These are phyloP conservation scores for Aleiodes leptofemur DNA, from an alignment of 2,888 invertebrate species.

Conservation along the genomic window DNA sequence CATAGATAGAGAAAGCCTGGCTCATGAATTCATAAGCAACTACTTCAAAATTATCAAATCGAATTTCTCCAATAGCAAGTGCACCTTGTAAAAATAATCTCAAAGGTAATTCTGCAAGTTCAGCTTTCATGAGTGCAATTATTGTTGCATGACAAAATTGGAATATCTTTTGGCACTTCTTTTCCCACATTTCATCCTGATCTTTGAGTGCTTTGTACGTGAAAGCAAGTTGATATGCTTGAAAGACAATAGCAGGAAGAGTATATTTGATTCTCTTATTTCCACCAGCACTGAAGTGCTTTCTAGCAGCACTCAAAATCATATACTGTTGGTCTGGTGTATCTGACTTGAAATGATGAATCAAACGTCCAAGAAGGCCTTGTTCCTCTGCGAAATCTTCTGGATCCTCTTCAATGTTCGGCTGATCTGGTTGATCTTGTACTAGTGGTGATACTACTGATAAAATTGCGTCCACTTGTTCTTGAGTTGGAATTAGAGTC, in stretches of 20 bases:
- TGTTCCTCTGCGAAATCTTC: conserved; percentile 99
- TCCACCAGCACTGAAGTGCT: conserved; percentile 94
- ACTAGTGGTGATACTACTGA: conserved; percentile 90
- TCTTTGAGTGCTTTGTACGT: conserved; percentile 86
- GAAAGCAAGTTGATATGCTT: conserved; percentile 92
- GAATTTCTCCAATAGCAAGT: conserved; percentile 92
- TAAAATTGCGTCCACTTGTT: conserved; percentile 89
- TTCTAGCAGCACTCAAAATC: conserved; percentile 91
- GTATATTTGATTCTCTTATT: conserved; percentile 91
- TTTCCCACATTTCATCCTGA: conserved; percentile 98
- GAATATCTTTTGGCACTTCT: conserved; percentile 98
- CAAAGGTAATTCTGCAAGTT: conserved; percentile 94
- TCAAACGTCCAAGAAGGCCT: conserved; percentile 90
- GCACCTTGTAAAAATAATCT: conserved; percentile 97
- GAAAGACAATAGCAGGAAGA: conserved; percentile 95
- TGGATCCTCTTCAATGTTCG: conserved; percentile 82
- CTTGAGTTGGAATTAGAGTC: conserved; percentile 89
- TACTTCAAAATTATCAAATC: conserved; percentile 96
- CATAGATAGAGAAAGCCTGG: conserved; percentile 96
- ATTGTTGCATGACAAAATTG: conserved; percentile 98
- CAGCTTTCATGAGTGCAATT: conserved; percentile 94
- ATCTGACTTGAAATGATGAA: conserved; percentile 89
- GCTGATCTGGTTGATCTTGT: conserved; percentile 88
- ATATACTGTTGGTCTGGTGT: conserved; percentile 91
- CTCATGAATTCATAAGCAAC: conserved; percentile 99